Conservation (phyloP, 2,888 invertebrate species). For the Aphodius sticticus region DNA sequence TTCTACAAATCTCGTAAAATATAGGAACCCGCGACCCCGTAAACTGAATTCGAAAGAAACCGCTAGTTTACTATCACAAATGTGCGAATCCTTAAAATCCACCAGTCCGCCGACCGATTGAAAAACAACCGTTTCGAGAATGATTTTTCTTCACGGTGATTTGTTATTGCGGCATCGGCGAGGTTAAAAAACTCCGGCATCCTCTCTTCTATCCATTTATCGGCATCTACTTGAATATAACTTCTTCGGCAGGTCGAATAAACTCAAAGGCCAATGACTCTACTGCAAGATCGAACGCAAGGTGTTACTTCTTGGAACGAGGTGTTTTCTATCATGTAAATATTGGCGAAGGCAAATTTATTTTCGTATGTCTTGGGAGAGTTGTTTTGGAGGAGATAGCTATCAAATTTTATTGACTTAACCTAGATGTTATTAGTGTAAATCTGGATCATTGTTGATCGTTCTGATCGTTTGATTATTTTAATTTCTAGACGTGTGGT, state of each 20-base stretch:
- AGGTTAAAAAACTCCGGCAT: conserved; percentile 4
- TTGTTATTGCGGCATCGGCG: not conserved
- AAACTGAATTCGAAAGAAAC: not conserved
- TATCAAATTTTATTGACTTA: not conserved
- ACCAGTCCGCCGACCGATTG: not conserved
- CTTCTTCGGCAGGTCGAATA: not conserved
- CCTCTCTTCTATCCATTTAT: conserved; percentile 4
- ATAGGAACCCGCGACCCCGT: not conserved
- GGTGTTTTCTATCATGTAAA: not conserved
- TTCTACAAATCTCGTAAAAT: not conserved
- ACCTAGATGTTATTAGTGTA: not conserved
- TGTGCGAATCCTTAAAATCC: not conserved
- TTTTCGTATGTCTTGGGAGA: not conserved
- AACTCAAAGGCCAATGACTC: not conserved
- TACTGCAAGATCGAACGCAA: not conserved
- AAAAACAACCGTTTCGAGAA: not conserved
- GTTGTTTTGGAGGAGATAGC: not conserved
- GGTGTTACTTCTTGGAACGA: not conserved
- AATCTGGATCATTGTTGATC: too few relatives aligned
- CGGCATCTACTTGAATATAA: not conserved
- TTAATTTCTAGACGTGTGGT: too few relatives aligned
- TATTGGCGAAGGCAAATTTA: not conserved
- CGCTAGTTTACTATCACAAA: not conserved
- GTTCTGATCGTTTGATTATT: not conserved
- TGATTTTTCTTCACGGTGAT: not conserved